Evolutionary conservation across 2,797 vertebrate species (phyloP).

Genomic region (Danionella dracula): DNA sequence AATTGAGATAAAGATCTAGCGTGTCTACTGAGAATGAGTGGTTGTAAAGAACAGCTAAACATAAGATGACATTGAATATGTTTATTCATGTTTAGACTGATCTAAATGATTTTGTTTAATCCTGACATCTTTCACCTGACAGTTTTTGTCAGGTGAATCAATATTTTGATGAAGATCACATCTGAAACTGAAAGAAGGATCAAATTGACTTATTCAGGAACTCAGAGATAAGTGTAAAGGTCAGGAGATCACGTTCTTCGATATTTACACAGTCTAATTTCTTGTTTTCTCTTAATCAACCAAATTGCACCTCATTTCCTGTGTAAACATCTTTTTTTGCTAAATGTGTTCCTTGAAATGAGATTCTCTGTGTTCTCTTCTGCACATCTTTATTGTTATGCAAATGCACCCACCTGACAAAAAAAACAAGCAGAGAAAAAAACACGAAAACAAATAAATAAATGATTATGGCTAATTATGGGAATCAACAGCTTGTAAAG

Average conservation of each 20-base stretch:
- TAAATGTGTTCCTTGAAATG: neutral
- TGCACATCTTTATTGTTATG: conserved; percentile 25
- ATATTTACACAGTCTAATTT: no score
- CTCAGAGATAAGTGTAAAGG: conserved; percentile 7
- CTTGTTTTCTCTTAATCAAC: no score
- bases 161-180: conserved; percentile 11
- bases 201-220: conserved; percentile 22
- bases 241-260: neutral
- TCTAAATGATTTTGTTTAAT: no score
- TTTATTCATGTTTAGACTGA: no score
- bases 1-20: no score
- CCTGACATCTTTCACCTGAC: no score
- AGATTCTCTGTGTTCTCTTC: neutral
- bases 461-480: conserved; percentile 57
- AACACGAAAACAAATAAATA: conserved; percentile 46
- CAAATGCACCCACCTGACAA: conserved; percentile 36
- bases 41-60: no score
- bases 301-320: no score
- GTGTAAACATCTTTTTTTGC: no score
- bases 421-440: conserved; percentile 35
- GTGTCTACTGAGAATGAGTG: no score
- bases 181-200: conserved; percentile 24
- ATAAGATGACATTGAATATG: no score
- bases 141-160: no score
- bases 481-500: conserved; percentile 50